Percentiles rank a stretch among this genome's conserved stretches.
phyloP scores from a whole-genome alignment of 2,797 vertebrate species.

The Carapus acus region DNA sequence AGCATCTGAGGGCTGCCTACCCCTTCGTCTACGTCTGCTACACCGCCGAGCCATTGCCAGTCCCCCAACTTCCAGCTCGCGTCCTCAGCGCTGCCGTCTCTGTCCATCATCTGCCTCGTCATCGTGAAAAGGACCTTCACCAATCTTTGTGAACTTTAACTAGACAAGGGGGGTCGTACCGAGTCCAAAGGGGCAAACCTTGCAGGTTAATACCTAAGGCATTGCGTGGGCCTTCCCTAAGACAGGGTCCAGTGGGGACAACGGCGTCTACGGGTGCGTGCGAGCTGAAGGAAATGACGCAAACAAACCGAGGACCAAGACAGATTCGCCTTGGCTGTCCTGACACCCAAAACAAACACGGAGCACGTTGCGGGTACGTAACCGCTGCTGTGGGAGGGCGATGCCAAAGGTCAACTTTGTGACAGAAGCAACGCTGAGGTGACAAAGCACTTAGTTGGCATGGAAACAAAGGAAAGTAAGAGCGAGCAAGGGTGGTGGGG shows the following conservation, averaged over 20 bases:
- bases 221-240: neutral
- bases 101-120: constrained; percentile 15
- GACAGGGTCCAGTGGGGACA: neutral
- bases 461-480: neutral
- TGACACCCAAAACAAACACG: constrained; percentile 9
- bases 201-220: neutral
- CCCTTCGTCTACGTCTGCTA: too few relatives aligned
- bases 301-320: neutral
- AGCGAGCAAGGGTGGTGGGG: neutral
- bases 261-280: neutral
- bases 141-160: constrained; percentile 57
- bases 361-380: constrained; percentile 23
- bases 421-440: neutral
- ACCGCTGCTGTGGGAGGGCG: constrained; percentile 7
- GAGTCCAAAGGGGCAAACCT: constrained; percentile 64
- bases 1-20: too few relatives aligned
- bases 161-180: constrained; percentile 37
- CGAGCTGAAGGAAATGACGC: too few relatives aligned
- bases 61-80: too few relatives aligned
- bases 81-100: constrained; percentile 1
- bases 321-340: neutral
- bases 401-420: constrained; percentile 24
- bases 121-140: constrained; percentile 31
- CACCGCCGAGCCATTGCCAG: too few relatives aligned
- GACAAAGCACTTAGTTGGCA: neutral